Evolutionary conservation across 2,797 vertebrate genomes (phyloP).

Genomic region (Crenichthys baileyi): DNA sequence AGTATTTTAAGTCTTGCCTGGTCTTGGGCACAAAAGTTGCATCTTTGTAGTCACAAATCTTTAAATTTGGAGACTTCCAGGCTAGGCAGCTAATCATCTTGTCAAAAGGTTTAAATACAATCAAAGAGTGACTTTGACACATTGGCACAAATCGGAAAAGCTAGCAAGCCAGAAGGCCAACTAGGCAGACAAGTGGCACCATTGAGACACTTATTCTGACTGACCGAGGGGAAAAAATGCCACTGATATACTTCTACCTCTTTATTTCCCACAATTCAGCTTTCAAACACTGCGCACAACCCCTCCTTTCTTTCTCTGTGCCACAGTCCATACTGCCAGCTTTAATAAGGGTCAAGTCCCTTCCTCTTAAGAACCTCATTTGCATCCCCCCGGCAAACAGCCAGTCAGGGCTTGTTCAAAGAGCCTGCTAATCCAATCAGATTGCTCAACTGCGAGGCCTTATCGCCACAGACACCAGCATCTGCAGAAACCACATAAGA

Average conservation of each 20-base stretch:
- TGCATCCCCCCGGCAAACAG: constrained; percentile 79
- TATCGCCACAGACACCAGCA: constrained; percentile 72
- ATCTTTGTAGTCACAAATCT: constrained; percentile 36
- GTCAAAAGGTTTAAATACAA: constrained; percentile 60
- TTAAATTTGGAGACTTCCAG: constrained; percentile 42
- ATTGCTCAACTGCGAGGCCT: constrained; percentile 72
- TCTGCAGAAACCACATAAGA: constrained; percentile 77
- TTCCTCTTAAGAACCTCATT: constrained; percentile 76
- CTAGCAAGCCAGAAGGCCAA: constrained; percentile 57
- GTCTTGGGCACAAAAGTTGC: constrained; percentile 28
- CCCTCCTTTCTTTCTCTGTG: constrained; percentile 48
- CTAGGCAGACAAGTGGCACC: constrained; percentile 49
- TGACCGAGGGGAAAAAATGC: constrained; percentile 31
- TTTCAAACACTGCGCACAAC: constrained; percentile 48
- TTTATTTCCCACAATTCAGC: constrained; percentile 62
- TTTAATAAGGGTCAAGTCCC: constrained; percentile 76
- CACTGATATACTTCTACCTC: constrained; percentile 61
- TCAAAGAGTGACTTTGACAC: constrained; percentile 58
- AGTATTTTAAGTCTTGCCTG: constrained; percentile 19
- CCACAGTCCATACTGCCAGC: constrained; percentile 72
- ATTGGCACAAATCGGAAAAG: constrained; percentile 57
- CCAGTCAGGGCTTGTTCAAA: constrained; percentile 78
- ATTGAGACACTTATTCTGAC: constrained; percentile 52
- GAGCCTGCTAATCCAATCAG: constrained; percentile 76
- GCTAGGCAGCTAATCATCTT: constrained; percentile 70